Evolutionary conservation across 2,797 vertebrate genomes (phyloP).

Genomic region (Falco peregrinus): DNA sequence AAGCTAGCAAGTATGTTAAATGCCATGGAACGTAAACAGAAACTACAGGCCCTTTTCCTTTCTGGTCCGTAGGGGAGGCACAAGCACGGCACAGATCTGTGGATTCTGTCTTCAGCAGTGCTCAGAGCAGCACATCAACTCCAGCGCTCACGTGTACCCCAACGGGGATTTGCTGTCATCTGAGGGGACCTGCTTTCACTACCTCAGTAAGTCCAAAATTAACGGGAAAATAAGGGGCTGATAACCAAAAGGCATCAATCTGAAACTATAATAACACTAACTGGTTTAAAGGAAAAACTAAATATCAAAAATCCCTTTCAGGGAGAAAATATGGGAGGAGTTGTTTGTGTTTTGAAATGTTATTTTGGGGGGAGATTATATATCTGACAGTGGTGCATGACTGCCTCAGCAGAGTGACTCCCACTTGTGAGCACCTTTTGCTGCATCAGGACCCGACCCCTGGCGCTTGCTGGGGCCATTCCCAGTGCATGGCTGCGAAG

Average conservation of each 20-base stretch:
- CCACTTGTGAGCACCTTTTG: not conserved
- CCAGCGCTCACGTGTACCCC: rapidly evolving
- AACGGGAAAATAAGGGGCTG: not conserved
- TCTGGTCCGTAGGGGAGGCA: not conserved
- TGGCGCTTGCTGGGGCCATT: rapidly evolving
- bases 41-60: not conserved
- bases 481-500: not conserved
- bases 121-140: not conserved
- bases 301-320: not conserved
- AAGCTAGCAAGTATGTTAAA: not conserved
- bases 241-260: not conserved
- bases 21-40: not conserved
- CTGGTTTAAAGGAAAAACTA: not conserved
- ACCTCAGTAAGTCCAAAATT: not conserved
- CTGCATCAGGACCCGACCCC: not conserved
- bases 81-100: not conserved
- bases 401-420: not conserved
- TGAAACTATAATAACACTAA: not conserved
- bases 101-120: not conserved
- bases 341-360: not conserved
- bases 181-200: not conserved
- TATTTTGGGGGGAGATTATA: not conserved
- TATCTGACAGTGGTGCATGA: not conserved
- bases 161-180: not conserved
- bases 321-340: rapidly evolving